These are phyloP conservation scores for Isichthys henryi DNA, from an alignment of 2,113 vertebrate species.

Conservation along the genomic window DNA sequence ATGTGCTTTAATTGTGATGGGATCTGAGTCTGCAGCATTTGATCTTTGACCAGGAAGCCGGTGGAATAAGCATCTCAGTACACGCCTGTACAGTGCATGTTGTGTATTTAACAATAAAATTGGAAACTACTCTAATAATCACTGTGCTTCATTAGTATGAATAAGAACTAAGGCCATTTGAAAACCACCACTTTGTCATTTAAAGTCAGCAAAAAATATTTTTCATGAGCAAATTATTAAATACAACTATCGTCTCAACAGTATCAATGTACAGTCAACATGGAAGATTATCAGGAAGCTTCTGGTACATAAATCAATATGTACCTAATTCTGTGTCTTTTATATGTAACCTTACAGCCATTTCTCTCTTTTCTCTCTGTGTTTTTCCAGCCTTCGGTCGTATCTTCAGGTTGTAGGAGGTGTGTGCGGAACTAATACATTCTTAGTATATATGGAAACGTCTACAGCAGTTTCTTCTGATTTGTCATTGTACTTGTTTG, in stretches of 20 bases:
- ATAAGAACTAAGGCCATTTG: background rate
- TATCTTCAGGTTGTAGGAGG: background rate
- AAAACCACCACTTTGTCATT: no score
- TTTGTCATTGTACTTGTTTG: background rate
- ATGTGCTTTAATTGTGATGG: no score
- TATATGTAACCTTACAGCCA: no score
- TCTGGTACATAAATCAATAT: no score
- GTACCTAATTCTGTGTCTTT: no score
- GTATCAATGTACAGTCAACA: background rate
- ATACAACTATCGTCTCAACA: background rate
- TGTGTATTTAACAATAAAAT: no score
- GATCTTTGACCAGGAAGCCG: no score
- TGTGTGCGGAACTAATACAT: background rate
- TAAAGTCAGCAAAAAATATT: background rate
- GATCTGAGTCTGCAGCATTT: no score
- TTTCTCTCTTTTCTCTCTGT: no score
- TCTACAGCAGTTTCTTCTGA: background rate
- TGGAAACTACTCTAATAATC: background rate
- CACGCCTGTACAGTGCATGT: no score
- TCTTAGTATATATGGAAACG: background rate
- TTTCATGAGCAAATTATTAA: background rate
- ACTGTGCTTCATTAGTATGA: background rate
- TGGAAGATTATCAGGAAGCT: background rate
- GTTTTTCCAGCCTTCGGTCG: background rate
- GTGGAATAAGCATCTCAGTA: no score